Base-by-base conservation (phyloP, 1,140 invertebrate species). In the Trachymyrmex septentrionalis region DNA sequence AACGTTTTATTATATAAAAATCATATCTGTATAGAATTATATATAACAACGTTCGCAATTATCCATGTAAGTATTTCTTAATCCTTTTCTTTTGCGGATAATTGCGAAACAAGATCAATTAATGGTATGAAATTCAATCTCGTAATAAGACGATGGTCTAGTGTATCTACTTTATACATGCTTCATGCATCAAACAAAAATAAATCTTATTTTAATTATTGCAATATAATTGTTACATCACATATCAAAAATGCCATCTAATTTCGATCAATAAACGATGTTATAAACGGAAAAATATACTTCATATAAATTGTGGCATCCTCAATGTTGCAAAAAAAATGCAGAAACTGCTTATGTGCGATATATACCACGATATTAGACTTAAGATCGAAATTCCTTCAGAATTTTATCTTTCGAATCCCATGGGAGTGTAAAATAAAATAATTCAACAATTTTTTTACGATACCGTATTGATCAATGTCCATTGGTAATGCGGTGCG, bases 391-490 rank as follows among this genome's bases (percentile, higher is more conserved):
- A 30, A 30, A 48, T 63, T 77, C 12, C 50, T 50, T 14, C 6
- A 12, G 10, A 50, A 66, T 16, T 76, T 19, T 30, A 78, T 21
- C 27, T 78, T n/a, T 53, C n/a, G 3, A 78, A 66, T 3, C 4
- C 27, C 16, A 21, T 38, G 4, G 44, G 19, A 0, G 27, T 44
- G 3, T 30, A 24, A 12, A 78, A 78, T 24, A 80, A 66, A 80
- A 14, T 53, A 80, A 55, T 3, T 14, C 19, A 44, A 16, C 38
- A 9, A 0, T 30, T 44, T 44, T 12, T 27, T 80, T 80, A 55
- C 19, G 5, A 30, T 80, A 80, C 21, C 27, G 14, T 55, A 67
- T 69, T 69, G 48, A 80, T 80, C 55, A 80, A 55, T 16, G 24
- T 77, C 57, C 59, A 64, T 80, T n/a, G n/a, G 9, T 12, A 21